Percentiles rank a stretch among this genome's conserved stretches.
Conservation (phyloP, 2,888 invertebrate species). For the Erpobdella octoculata region DNA sequence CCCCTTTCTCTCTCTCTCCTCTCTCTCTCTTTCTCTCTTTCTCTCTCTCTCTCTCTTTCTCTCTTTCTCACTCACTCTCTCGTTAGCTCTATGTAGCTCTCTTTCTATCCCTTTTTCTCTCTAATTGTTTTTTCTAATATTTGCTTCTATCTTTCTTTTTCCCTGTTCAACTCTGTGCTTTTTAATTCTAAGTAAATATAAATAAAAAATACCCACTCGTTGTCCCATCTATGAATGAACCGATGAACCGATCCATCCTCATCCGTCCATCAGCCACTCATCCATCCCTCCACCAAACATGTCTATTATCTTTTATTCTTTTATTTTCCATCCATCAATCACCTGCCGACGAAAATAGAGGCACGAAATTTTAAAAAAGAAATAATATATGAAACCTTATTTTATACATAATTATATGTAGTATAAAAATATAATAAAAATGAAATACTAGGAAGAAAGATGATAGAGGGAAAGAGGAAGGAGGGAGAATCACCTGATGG, state of each 20-base stretch:
- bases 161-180: too few relatives aligned
- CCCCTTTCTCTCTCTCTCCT: neutral
- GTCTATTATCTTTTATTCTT: too few relatives aligned
- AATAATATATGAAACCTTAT: too few relatives aligned
- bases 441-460: too few relatives aligned
- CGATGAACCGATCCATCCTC: neutral
- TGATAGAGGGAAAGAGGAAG: too few relatives aligned
- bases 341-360: too few relatives aligned
- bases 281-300: neutral
- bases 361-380: too few relatives aligned
- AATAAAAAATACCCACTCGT: neutral
- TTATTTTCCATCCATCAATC: neutral
- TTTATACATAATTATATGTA: too few relatives aligned
- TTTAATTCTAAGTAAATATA: too few relatives aligned
- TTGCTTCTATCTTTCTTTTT: conserved; percentile 13
- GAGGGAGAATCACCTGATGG: too few relatives aligned
- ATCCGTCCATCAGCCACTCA: conserved; percentile 1
- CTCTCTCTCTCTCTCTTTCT: neutral
- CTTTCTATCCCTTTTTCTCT: conserved; percentile 28
- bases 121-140: conserved; percentile 16
- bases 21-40: conserved; percentile 7
- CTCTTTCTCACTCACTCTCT: too few relatives aligned
- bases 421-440: too few relatives aligned
- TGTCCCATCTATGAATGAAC: neutral
- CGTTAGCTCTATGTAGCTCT: conserved; percentile 8